Percentiles rank a stretch among this genome's conserved stretches.
These are phyloP conservation scores for Dolichopus griseipennis DNA, from an alignment of 2,888 invertebrate species.

Conservation along the genomic window DNA sequence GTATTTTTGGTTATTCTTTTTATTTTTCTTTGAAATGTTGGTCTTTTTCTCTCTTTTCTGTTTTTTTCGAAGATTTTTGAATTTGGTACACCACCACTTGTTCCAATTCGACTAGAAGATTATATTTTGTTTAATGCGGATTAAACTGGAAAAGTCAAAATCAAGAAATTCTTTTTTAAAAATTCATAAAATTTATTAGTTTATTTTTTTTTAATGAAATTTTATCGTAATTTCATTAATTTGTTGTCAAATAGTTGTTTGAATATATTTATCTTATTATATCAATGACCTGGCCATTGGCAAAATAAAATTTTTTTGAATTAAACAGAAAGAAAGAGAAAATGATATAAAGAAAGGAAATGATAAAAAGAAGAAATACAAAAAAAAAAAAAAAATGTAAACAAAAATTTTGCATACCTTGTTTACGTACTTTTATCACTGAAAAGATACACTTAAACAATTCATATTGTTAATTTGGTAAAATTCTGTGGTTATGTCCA, in stretches of 20 bases:
- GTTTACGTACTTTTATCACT: too few relatives aligned
- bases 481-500: too few relatives aligned
- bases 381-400: background rate
- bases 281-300: background rate
- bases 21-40: too few relatives aligned
- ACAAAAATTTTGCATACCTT: conserved; percentile 4
- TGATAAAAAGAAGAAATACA: background rate
- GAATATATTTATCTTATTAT: background rate
- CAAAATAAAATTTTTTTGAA: background rate
- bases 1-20: background rate
- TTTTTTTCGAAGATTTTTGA: too few relatives aligned
- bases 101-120: too few relatives aligned
- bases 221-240: background rate
- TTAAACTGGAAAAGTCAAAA: background rate
- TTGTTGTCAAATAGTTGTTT: background rate
- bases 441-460: too few relatives aligned
- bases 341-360: background rate
- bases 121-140: background rate
- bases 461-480: too few relatives aligned
- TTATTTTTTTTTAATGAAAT: too few relatives aligned
- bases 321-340: background rate
- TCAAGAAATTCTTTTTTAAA: conserved; percentile 2
- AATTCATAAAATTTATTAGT: background rate
- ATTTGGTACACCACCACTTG: too few relatives aligned
- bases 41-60: too few relatives aligned